Conservation (phyloP, 2,113 vertebrate species). For the Tapirus terrestris region DNA sequence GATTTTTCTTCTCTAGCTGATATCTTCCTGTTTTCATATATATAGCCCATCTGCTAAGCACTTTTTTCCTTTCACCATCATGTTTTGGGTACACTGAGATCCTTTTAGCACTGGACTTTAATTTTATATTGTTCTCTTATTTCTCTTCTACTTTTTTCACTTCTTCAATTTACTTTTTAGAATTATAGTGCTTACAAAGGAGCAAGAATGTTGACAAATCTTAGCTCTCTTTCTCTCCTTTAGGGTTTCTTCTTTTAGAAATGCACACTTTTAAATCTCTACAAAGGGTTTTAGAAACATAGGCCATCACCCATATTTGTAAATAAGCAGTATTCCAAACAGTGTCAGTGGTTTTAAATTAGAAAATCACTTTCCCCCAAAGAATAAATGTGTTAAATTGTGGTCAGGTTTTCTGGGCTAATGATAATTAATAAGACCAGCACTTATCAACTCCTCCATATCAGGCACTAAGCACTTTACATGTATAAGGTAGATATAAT, state of each 20-base stretch:
- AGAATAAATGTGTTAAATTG: not conserved
- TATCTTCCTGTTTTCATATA: conserved; percentile 78
- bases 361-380: conserved; percentile 34
- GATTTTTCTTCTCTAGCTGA: conserved; percentile 49
- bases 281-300: conserved; percentile 38
- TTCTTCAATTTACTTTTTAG: conserved; percentile 67
- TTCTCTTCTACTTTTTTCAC: conserved; percentile 55
- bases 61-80: conserved; percentile 64
- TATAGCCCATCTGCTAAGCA: conserved; percentile 72
- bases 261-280: conserved; percentile 42
- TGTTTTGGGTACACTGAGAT: conserved; percentile 61
- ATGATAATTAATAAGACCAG: not conserved
- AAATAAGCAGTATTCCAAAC: conserved; percentile 55
- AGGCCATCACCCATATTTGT: not conserved
- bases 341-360: conserved; percentile 46
- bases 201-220: conserved; percentile 20
- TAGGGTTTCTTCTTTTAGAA: conserved; percentile 45
- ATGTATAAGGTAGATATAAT: not conserved
- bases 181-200: conserved; percentile 33
- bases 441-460: not conserved
- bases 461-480: not conserved
- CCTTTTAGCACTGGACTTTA: conserved; percentile 62
- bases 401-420: not conserved
- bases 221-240: not conserved
- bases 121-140: conserved; percentile 50